Evolutionary conservation across 64 coral and sea anemone genomes (phyloP).

Genomic region (Astreopora myriophthalma): DNA sequence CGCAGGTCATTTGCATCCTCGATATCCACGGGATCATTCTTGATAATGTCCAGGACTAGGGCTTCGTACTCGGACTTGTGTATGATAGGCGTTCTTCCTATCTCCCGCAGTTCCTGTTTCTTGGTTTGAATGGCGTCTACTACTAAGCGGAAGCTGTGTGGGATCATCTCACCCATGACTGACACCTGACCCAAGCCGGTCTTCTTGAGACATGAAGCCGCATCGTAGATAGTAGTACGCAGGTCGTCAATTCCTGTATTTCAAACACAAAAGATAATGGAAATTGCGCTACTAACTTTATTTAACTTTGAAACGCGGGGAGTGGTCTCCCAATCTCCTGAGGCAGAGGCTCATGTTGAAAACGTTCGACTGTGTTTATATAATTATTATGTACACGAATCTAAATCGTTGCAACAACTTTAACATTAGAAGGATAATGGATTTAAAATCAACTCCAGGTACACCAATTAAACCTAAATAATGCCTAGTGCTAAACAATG

Average conservation of each 20-base stretch:
- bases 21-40: constrained; percentile 55
- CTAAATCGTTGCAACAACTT: too few relatives aligned
- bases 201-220: constrained; percentile 32
- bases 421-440: too few relatives aligned
- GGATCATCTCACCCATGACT: constrained; percentile 93
- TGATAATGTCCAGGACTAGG: constrained; percentile 80
- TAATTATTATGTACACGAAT: too few relatives aligned
- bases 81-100: constrained; percentile 75
- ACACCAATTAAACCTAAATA: too few relatives aligned
- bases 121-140: constrained; percentile 65
- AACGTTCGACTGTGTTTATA: too few relatives aligned
- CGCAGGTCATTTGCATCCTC: constrained; percentile 83
- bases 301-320: too few relatives aligned
- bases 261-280: too few relatives aligned
- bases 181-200: constrained; percentile 38
- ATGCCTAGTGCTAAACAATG: too few relatives aligned
- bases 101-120: constrained; percentile 45
- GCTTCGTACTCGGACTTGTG: constrained; percentile 80
- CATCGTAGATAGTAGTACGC: constrained; percentile 76
- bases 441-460: too few relatives aligned
- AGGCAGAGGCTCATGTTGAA: too few relatives aligned
- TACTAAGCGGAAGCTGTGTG: constrained; percentile 77
- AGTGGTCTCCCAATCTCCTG: too few relatives aligned
- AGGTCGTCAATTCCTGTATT: constrained; percentile 74
- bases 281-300: too few relatives aligned